Percentiles rank a stretch among this genome's conserved stretches.
Conservation (phyloP, 1,140 invertebrate species). For the Megalonaias nervosa region DNA sequence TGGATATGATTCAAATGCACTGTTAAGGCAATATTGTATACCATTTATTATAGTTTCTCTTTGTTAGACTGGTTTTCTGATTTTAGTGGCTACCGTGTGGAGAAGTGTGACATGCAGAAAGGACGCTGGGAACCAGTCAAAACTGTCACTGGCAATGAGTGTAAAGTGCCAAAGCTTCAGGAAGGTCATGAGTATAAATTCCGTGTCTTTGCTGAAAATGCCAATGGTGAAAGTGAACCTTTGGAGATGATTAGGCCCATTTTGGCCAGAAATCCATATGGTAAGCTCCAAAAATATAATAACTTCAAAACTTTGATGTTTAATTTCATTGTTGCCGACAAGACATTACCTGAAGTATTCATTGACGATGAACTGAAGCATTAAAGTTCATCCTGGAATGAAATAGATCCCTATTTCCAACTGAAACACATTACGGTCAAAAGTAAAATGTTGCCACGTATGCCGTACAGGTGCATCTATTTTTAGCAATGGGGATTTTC, state of each 20-base stretch:
- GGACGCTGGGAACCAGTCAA: conserved; percentile 94
- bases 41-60: neutral
- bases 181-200: conserved; percentile 92
- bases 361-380: too few species aligned
- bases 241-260: conserved; percentile 91
- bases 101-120: conserved; percentile 95
- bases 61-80: conserved; percentile 72
- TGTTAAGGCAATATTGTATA: too few species aligned
- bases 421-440: too few species aligned
- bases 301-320: too few species aligned
- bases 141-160: conserved; percentile 49
- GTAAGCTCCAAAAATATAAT: conserved; percentile 76
- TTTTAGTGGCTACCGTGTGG: conserved; percentile 91
- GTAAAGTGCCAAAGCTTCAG: conserved; percentile 81
- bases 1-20: too few species aligned
- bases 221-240: conserved; percentile 95
- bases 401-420: too few species aligned
- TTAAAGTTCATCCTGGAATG: too few species aligned
- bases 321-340: too few species aligned
- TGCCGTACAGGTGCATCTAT: too few species aligned
- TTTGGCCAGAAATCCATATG: conserved; percentile 94
- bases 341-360: too few species aligned
- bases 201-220: conserved; percentile 93
- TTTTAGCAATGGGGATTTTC: too few species aligned
- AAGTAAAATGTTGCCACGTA: too few species aligned